These are phyloP conservation scores for Lasioglossum marginatum DNA, from an alignment of 2,888 invertebrate species.

Conservation along the genomic window DNA sequence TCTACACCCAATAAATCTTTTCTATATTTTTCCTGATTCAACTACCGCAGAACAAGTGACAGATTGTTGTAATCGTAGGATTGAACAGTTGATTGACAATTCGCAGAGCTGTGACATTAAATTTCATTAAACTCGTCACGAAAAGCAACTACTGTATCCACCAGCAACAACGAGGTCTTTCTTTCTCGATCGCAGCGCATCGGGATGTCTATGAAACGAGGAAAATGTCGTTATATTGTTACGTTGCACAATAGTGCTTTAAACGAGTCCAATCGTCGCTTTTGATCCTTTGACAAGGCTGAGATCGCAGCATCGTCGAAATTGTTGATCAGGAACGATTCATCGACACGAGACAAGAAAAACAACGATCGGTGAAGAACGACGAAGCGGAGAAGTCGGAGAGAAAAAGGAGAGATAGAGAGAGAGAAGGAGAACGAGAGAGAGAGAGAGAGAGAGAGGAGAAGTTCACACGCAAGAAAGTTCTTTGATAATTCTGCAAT, in stretches of 20 bases:
- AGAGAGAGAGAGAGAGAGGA: neutral
- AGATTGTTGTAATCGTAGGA: too few relatives aligned
- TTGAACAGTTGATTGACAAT: neutral
- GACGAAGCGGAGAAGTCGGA: neutral
- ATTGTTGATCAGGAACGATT: slow-evolving; percentile 65
- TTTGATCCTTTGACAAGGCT: slow-evolving; percentile 31
- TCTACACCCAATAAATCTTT: neutral
- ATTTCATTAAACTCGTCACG: neutral
- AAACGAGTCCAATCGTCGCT: slow-evolving; percentile 31
- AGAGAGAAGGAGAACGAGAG: neutral
- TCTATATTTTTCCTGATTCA: neutral
- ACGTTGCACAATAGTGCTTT: slow-evolving; percentile 7
- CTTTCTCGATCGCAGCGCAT: neutral
- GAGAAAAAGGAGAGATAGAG: neutral
- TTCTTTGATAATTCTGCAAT: slow-evolving; percentile 75
- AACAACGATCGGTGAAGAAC: neutral
- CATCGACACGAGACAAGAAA: slow-evolving; percentile 53
- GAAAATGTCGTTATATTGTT: slow-evolving; percentile 18
- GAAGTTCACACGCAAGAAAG: slow-evolving; percentile 70
- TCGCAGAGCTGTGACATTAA: neutral
- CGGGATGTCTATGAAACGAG: neutral
- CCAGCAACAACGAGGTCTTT: neutral
- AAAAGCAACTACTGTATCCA: neutral
- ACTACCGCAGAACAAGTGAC: neutral
- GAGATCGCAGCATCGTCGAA: slow-evolving; percentile 40